phyloP scores from a whole-genome alignment of 2,888 invertebrate species.

The Eupithecia subfuscata region DNA sequence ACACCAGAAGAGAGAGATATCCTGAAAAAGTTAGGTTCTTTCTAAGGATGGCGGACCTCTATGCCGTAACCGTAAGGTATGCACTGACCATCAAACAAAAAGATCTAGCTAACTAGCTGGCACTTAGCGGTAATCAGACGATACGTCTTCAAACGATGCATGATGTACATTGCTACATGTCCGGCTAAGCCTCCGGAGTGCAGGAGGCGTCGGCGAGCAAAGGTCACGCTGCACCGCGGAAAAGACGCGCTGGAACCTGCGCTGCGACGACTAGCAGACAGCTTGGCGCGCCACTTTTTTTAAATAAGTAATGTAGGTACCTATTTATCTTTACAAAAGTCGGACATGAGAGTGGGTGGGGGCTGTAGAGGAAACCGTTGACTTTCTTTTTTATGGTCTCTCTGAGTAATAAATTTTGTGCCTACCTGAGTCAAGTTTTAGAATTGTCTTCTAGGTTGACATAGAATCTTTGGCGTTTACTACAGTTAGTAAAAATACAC shows the following conservation, averaged over 20 bases:
- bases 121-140: constrained; percentile 8
- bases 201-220: constrained; percentile 42
- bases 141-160: constrained; percentile 20
- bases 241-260: constrained; percentile 53
- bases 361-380: constrained; percentile 65
- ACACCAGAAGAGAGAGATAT: no score
- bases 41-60: not conserved
- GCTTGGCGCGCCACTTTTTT: constrained; percentile 82
- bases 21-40: not conserved
- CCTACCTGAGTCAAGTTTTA: constrained; percentile 54
- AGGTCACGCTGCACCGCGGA: constrained; percentile 54
- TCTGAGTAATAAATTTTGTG: constrained; percentile 65
- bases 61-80: not conserved
- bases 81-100: not conserved
- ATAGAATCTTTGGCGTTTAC: constrained; percentile 12
- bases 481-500: constrained; percentile 10
- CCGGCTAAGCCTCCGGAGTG: constrained; percentile 17
- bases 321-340: constrained; percentile 67
- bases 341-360: constrained; percentile 63
- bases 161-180: constrained; percentile 53
- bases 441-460: constrained; percentile 39
- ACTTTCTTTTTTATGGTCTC: constrained; percentile 79
- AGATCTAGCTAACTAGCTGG: constrained; percentile 27
- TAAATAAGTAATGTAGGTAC: constrained; percentile 53
- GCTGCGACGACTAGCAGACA: constrained; percentile 72